A percentile compares a stretch with the other conserved stretches of the same genome.
These are phyloP conservation scores for Cheilosia grossa DNA, from an alignment of 2,888 invertebrate species.

Conservation along the genomic window DNA sequence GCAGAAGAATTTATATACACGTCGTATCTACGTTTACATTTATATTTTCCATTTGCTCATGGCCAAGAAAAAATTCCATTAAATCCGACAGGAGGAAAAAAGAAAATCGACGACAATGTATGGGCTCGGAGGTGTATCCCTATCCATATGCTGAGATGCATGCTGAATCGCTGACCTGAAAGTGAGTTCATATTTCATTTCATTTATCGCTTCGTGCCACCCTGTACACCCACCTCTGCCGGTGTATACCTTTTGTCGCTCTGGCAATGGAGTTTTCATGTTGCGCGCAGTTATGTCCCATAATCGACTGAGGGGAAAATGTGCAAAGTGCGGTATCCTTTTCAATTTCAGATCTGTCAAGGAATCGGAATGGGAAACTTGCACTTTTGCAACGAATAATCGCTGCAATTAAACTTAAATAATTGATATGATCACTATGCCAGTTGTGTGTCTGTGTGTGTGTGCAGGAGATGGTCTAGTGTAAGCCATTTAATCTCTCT, in stretches of 20 bases:
- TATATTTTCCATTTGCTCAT: conserved; percentile 37
- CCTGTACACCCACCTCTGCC: not conserved
- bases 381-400: conserved; percentile 35
- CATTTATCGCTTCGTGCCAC: not conserved
- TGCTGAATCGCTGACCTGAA: conserved; percentile 47
- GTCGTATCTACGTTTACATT: not conserved
- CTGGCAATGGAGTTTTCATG: not conserved
- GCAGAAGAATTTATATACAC: not conserved
- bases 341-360: conserved; percentile 51
- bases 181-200: conserved; percentile 37
- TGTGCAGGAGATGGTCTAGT: not conserved
- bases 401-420: conserved; percentile 60
- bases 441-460: conserved; percentile 1
- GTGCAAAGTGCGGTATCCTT: conserved; percentile 20
- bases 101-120: conserved; percentile 39
- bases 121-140: not conserved
- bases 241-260: not conserved
- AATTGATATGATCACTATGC: conserved; percentile 28
- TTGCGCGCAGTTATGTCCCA: not conserved
- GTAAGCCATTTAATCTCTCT: conserved; percentile 29
- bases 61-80: conserved; percentile 49
- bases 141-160: conserved; percentile 3
- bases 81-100: conserved; percentile 34
- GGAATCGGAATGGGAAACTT: conserved; percentile 15
- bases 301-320: not conserved